Base-by-base conservation (phyloP, 2,888 invertebrate species). In the Hirudinaria manillensis region DNA sequence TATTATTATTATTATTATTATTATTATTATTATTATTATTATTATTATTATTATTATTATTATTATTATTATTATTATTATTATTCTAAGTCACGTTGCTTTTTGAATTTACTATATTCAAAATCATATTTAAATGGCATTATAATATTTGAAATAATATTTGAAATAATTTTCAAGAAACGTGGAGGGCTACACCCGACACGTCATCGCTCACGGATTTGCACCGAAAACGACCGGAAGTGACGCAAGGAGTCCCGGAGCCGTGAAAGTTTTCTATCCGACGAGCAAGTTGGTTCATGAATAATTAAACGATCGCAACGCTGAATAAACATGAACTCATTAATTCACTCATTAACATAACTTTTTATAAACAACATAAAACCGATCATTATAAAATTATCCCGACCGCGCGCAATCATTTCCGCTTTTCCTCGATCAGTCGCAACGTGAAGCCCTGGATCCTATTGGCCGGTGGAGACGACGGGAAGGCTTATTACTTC, bases 381-480 rank as follows among this genome's bases (percentile, higher is more conserved):
- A 45, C 36, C 36, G 13, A 16, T 45, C 3, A 45, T 10, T 45
- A 10, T 10, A 45, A 45, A 45, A 16, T 45, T 1, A 6, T 16
- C 45, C 10, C 4, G 16, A n/a, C 61, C 7, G n/a, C 10, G 3
- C 7, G 6, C n/a, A 24, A 61, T 61, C 7, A 61, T 19, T 16
- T 61, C n/a, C 3, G 13, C n/a, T 61, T 7, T 27, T 10, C 3
- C 29, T 61, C 21, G 10, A 61, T 7, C 61, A 61, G 61, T 10
- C 61, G n/a, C 4, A 7, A 2, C 24, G 66, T 55, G 16, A 75
- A 76, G 55, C 82, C 82, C 7, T 72, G 76, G 38, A 79, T 83
- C n/a, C 66, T 82, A 4, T n/a, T 83, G 29, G 80, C 82, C 7
- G 83, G 83, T 3, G 83, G 82, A 75, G 82, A 83, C 74, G 81